phyloP scores from a whole-genome alignment of 2,888 invertebrate genomes.

The Drosophila macrothrix region DNA sequence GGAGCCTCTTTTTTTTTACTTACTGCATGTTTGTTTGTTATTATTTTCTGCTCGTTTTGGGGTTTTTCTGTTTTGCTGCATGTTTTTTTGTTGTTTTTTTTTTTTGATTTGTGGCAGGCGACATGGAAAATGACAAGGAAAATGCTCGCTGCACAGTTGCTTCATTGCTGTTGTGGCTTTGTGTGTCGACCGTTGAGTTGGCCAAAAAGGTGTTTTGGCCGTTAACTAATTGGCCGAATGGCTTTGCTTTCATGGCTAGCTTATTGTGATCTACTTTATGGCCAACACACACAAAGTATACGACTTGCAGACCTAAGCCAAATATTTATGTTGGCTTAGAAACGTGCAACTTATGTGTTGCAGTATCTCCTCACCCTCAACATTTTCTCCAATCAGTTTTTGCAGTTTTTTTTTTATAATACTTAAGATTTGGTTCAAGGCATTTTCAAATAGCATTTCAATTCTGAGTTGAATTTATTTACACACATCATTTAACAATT shows the following conservation, averaged over 20 bases:
- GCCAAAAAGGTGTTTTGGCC: slow-evolving; percentile 40
- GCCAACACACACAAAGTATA: neutral
- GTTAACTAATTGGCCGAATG: slow-evolving; percentile 36
- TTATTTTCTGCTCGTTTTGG: slow-evolving; percentile 38
- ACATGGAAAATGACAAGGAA: slow-evolving; percentile 72
- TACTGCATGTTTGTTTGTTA: slow-evolving; percentile 15
- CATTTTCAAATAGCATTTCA: neutral
- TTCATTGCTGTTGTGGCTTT: slow-evolving; percentile 16
- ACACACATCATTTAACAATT: neutral
- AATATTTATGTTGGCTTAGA: neutral
- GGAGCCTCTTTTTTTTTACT: slow-evolving; percentile 30
- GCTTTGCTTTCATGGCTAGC: slow-evolving; percentile 10
- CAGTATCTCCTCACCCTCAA: neutral
- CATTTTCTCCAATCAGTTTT: neutral
- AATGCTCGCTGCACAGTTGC: slow-evolving; percentile 39
- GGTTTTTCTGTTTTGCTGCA: slow-evolving; percentile 36
- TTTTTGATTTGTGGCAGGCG: slow-evolving; percentile 80
- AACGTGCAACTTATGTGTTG: too few relatives aligned
- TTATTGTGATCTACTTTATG: slow-evolving; percentile 25
- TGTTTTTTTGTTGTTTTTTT: slow-evolving; percentile 27
- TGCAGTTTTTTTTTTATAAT: neutral
- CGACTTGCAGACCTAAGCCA: neutral
- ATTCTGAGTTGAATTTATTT: neutral
- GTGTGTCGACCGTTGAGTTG: slow-evolving; percentile 18
- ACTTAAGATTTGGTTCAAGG: neutral